These are phyloP conservation scores for Vulpes ferrilata DNA, from an alignment of 2,113 vertebrate species.

Conservation along the genomic window DNA sequence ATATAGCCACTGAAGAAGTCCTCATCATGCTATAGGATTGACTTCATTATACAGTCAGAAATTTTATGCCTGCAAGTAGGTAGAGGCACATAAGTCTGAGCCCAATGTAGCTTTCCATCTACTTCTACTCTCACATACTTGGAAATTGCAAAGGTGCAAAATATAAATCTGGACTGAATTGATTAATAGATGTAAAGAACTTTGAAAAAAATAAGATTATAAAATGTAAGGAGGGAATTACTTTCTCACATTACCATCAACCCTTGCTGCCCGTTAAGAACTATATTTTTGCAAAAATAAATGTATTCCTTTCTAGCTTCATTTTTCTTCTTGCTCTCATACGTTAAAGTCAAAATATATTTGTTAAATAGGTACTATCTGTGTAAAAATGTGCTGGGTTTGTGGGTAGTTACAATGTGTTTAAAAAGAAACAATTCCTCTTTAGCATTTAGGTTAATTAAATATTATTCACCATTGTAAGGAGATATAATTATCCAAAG, in stretches of 20 bases:
- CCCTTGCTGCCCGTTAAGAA: neutral
- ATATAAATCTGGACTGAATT: neutral
- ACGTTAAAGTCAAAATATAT: neutral
- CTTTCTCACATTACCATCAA: neutral
- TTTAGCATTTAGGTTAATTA: neutral
- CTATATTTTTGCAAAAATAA: neutral
- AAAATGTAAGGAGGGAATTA: neutral
- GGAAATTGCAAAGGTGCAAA: neutral
- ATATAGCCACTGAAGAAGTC: neutral
- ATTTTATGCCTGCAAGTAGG: neutral
- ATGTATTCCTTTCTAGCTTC: neutral
- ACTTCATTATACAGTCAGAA: neutral
- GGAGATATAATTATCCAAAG: neutral
- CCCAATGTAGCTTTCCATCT: neutral
- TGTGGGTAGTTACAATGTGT: conserved; percentile 22
- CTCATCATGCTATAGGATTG: too few species aligned
- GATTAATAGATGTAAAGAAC: neutral
- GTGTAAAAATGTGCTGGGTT: neutral
- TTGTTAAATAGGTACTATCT: neutral
- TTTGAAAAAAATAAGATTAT: neutral
- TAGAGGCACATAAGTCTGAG: neutral
- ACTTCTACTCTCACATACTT: neutral
- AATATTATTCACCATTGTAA: neutral
- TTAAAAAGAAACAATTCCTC: neutral
- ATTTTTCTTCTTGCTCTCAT: neutral